Base-by-base conservation (phyloP, 2,888 invertebrate genomes). In the Cerastis leucographa region DNA sequence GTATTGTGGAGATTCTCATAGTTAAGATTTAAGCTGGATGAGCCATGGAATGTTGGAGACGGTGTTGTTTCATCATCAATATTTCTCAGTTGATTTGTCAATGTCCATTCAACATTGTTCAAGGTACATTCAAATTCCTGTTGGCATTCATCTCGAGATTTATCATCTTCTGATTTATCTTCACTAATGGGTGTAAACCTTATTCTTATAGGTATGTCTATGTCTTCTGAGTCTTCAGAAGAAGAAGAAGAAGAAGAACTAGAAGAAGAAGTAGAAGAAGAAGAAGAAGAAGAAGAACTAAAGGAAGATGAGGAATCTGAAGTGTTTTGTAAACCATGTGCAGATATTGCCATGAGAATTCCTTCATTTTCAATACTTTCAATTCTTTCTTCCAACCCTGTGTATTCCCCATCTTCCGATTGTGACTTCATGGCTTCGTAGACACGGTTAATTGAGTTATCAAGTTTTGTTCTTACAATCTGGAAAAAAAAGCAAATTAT, bases 271-370 rank as follows among this genome's bases (percentile, higher is more conserved):
- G n/a, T n/a, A 62, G 7, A 91, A n/a, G 93, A 89, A 77, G n/a
- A n/a, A 14, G 80, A n/a, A 29, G 56, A 62, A 89, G 91, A 46
- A 62, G 7, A 91, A n/a, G 93, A 89, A 77, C 81, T 90, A 19
- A 93, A 72, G 17, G 84, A 88, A 90, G 91, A 61, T 9, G 59
- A 91, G 40, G 93, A 89, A 76, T 81, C 91, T 19, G 94, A 75
- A n/a, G 86, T 93, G 83, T 95, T 96, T 85, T 97, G 97, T 76
- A 98, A 93, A 0, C 98, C 98, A 90, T 98, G 97, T 71, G 97
- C 97, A 74, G 97, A 97, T 88, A 98, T 98, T 7, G 98, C 98
- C 98, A 98, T 98, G 49, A 97, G 94, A 74, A 98, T 98, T 1
- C 98, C 98, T 91, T 97, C 97, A 89, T 98, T 97, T 93, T 98